Evolutionary conservation across 2,797 vertebrate genomes (phyloP).

Genomic region (Coracias cyanogaster): DNA sequence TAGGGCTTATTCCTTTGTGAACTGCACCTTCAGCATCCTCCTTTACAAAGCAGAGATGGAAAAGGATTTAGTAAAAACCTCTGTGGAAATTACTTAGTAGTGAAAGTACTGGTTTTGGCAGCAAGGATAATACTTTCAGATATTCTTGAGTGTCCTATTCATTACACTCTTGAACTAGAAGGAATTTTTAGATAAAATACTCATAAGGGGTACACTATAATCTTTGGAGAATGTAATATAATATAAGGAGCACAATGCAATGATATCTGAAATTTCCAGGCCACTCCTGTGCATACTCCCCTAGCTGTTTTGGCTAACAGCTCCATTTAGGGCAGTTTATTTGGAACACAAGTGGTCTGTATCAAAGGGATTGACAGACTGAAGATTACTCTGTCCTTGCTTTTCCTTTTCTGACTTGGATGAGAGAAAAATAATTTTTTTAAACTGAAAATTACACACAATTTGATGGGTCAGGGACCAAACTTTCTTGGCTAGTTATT

Average conservation of each 20-base stretch:
- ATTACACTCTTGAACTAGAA: background rate
- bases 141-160: background rate
- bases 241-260: background rate
- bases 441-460: background rate
- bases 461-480: background rate
- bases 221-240: background rate
- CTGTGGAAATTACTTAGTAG: background rate
- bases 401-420: background rate
- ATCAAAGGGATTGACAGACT: background rate
- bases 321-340: background rate
- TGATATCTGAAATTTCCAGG: background rate
- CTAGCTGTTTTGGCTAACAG: background rate
- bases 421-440: background rate
- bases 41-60: background rate
- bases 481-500: background rate
- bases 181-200: conserved; percentile 29
- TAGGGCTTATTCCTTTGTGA: background rate
- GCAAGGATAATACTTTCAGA: background rate
- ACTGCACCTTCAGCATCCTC: background rate
- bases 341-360: background rate
- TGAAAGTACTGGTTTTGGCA: background rate
- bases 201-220: accelerated
- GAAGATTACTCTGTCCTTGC: background rate
- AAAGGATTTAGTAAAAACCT: background rate
- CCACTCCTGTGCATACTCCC: background rate